Evolutionary conservation across 2,888 invertebrate species (phyloP).

Genomic region (Ornithoptera alexandrae): DNA sequence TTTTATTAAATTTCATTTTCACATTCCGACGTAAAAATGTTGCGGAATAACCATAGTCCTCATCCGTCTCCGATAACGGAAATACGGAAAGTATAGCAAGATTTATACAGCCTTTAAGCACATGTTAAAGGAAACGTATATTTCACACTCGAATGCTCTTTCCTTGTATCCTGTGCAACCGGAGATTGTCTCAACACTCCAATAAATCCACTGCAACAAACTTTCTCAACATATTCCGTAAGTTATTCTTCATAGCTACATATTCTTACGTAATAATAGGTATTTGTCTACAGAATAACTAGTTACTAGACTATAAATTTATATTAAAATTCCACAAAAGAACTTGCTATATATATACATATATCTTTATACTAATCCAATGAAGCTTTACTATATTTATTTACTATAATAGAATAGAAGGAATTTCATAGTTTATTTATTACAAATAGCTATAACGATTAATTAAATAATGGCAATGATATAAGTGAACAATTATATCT

Average conservation of each 20-base stretch:
- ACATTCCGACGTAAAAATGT: background rate
- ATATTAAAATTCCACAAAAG: too few relatives aligned
- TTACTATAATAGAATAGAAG: background rate
- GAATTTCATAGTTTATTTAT: background rate
- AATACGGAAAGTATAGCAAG: background rate
- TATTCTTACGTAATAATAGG: too few relatives aligned
- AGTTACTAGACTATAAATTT: too few relatives aligned
- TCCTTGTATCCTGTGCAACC: conserved; percentile 8
- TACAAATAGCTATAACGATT: background rate
- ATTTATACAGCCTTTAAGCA: conserved; percentile 9
- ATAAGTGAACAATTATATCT: background rate
- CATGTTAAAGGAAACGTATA: conserved; percentile 10
- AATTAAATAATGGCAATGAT: background rate
- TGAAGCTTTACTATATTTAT: background rate
- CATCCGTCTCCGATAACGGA: background rate
- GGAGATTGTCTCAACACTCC: conserved; percentile 5
- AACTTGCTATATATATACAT: background rate
- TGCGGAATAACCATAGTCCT: background rate
- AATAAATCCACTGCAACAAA: background rate
- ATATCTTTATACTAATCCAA: background rate
- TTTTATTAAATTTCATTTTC: background rate
- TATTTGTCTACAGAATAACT: too few relatives aligned
- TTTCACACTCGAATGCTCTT: conserved; percentile 10
- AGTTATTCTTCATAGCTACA: background rate
- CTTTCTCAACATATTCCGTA: background rate